A percentile compares a stretch with the other conserved stretches of the same genome.
These are phyloP conservation scores for Nettapus auritus DNA, from an alignment of 2,113 vertebrate genomes.

Conservation along the genomic window DNA sequence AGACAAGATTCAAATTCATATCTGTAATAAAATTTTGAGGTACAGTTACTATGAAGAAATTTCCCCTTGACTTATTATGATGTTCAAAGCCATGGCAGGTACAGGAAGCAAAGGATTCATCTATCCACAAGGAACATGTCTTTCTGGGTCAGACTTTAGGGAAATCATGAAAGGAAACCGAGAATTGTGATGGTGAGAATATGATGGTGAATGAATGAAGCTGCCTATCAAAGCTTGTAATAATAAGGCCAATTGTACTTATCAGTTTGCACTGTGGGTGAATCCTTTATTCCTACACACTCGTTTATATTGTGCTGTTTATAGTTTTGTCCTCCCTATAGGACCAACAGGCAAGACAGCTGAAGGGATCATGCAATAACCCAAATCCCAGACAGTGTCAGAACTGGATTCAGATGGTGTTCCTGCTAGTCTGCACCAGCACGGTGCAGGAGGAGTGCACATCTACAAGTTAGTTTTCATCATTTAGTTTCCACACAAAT, in stretches of 20 bases:
- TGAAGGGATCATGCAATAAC: background rate
- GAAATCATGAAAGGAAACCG: background rate
- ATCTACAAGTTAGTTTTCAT: background rate
- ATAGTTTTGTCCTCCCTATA: background rate
- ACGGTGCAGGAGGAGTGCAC: background rate
- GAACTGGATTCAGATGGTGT: background rate
- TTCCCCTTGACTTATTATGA: background rate
- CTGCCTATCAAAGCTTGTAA: background rate
- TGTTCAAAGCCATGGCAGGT: background rate
- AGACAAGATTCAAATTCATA: background rate
- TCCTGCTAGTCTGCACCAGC: background rate
- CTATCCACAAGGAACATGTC: background rate
- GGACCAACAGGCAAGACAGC: background rate
- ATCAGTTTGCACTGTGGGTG: background rate
- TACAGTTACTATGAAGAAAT: background rate
- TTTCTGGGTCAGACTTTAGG: background rate
- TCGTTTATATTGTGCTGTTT: background rate
- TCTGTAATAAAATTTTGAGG: background rate
- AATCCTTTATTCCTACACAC: background rate
- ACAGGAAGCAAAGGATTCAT: background rate
- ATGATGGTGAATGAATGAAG: background rate
- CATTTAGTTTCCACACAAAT: background rate
- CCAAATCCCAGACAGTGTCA: accelerated
- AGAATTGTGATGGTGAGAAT: background rate
- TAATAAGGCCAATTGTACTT: background rate